Percentiles rank a stretch among this genome's conserved stretches.
Evolutionary conservation across 2,888 invertebrate species (phyloP).

Genomic region (Trachelus stipa): DNA sequence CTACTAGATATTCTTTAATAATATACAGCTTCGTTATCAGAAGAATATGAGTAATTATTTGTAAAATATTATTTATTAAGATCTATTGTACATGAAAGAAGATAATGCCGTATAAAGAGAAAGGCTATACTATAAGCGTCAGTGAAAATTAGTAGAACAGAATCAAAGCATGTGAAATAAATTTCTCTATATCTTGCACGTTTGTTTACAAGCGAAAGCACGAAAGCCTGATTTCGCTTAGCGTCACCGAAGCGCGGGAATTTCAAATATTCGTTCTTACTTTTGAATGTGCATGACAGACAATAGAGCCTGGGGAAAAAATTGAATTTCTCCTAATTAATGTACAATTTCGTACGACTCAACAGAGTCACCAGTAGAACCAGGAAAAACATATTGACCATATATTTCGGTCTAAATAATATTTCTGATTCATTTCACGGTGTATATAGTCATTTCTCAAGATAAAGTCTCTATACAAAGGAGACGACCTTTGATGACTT

Average conservation of each 20-base stretch:
- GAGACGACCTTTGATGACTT: conserved; percentile 1
- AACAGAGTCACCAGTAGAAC: neutral
- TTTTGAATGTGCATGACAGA: neutral
- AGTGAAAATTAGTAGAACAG: conserved; percentile 2
- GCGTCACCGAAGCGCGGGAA: neutral
- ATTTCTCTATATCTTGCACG: neutral
- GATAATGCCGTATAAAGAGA: neutral
- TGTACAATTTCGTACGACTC: neutral
- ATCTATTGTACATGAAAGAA: neutral
- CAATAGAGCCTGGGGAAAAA: neutral
- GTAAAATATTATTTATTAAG: neutral
- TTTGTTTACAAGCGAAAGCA: neutral
- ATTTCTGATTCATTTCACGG: neutral
- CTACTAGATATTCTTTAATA: neutral
- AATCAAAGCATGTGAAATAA: neutral
- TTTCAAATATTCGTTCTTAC: neutral
- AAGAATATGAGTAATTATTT: neutral
- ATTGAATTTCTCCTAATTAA: neutral
- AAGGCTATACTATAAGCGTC: neutral
- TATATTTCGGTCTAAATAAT: neutral
- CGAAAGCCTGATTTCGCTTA: neutral
- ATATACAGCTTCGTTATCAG: neutral
- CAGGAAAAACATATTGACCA: neutral
- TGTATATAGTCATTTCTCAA: neutral
- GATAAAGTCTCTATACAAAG: neutral